A percentile compares a stretch with the other conserved stretches of the same genome.
Evolutionary conservation across 2,888 invertebrate genomes (phyloP).

Genomic region (Meliscaeva auricollis): DNA sequence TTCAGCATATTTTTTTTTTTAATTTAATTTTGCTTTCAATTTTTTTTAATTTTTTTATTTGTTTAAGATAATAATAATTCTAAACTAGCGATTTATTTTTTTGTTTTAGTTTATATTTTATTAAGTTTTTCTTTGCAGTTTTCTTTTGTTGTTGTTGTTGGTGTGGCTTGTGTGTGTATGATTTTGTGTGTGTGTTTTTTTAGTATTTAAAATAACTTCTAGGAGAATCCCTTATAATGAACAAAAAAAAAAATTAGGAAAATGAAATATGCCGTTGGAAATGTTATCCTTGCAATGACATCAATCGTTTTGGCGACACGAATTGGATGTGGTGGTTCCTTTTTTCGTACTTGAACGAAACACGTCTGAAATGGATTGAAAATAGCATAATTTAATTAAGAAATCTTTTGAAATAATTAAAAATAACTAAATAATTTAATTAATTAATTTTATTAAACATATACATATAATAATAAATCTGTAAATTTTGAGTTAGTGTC

Average conservation of each 20-base stretch:
- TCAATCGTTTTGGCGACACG: conserved; percentile 97
- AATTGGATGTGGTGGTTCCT: conserved; percentile 96
- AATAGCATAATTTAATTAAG: not conserved
- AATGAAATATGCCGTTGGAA: conserved; percentile 96
- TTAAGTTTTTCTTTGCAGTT: conserved; percentile 52
- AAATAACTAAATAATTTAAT: no score
- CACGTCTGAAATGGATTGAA: conserved; percentile 87
- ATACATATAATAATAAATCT: no score
- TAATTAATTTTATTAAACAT: no score
- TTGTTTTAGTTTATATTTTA: conserved; percentile 58
- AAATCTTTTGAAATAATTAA: no score
- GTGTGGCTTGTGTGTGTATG: conserved; percentile 49
- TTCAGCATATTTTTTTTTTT: conserved; percentile 48
- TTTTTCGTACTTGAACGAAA: conserved; percentile 94
- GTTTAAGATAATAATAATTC: conserved; percentile 38
- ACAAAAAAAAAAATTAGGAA: conserved; percentile 98
- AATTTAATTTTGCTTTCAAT: conserved; percentile 52
- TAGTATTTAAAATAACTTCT: conserved; percentile 77
- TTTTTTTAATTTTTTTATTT: conserved; percentile 19
- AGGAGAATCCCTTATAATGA: conserved; percentile 93
- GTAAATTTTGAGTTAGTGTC: no score
- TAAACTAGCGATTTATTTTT: conserved; percentile 57
- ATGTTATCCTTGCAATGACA: conserved; percentile 96
- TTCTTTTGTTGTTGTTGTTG: not conserved
- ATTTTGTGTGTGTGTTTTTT: conserved; percentile 23